phyloP scores from a whole-genome alignment of 2,113 vertebrate species.

The Gasterosteus nipponicus region DNA sequence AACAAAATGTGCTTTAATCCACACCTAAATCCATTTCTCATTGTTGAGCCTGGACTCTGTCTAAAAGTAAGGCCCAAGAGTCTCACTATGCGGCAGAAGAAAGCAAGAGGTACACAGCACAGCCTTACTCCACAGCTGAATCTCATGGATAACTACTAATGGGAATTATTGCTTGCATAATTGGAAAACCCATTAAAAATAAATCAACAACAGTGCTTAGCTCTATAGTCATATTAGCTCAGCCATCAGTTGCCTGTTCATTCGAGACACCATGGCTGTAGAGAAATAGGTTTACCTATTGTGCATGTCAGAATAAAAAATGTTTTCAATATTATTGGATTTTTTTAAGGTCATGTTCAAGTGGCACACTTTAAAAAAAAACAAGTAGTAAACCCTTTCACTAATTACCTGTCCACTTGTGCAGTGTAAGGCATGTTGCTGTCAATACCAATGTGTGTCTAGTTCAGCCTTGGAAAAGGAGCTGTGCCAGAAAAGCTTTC shows the following conservation, averaged over 20 bases:
- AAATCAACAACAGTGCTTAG: conserved; percentile 78
- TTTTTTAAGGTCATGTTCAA: conserved; percentile 1
- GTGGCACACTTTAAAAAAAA: background rate
- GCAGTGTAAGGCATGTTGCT: background rate
- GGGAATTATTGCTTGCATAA: conserved; percentile 73
- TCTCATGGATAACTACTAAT: conserved; percentile 72
- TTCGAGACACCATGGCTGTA: conserved; percentile 51
- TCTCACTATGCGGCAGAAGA: conserved; percentile 29
- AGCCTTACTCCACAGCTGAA: conserved; percentile 29
- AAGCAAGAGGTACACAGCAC: conserved; percentile 10
- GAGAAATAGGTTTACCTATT: conserved; percentile 25
- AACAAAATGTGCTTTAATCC: conserved; percentile 13
- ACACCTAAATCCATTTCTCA: conserved; percentile 21
- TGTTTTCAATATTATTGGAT: conserved; percentile 5
- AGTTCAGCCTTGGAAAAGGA: conserved; percentile 30
- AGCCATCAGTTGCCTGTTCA: conserved; percentile 69
- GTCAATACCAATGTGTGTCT: conserved; percentile 38
- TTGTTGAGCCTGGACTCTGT: background rate
- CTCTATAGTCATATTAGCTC: conserved; percentile 67
- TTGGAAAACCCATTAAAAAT: conserved; percentile 82
- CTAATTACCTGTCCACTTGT: conserved; percentile 18
- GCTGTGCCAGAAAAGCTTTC: conserved; percentile 73
- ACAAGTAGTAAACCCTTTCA: conserved; percentile 2
- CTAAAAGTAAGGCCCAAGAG: conserved; percentile 24
- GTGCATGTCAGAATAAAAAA: conserved; percentile 35